A percentile compares a stretch with the other conserved stretches of the same genome.
These are phyloP conservation scores for Indicator maculatus DNA, from an alignment of 2,113 vertebrate genomes.

Conservation along the genomic window DNA sequence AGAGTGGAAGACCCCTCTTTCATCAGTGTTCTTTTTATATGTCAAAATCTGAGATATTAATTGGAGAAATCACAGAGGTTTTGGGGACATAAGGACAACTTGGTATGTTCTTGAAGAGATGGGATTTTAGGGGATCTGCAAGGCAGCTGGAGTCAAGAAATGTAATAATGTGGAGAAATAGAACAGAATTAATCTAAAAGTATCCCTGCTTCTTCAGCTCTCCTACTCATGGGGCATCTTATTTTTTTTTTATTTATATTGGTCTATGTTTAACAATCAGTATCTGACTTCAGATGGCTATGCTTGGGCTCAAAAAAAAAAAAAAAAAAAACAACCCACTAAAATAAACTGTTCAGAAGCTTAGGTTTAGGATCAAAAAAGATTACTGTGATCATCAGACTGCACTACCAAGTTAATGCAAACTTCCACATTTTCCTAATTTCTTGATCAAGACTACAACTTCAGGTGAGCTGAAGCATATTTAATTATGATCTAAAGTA, in stretches of 20 bases:
- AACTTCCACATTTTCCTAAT: not conserved
- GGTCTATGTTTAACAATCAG: not conserved
- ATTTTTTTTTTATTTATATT: not conserved
- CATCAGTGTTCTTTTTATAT: not conserved
- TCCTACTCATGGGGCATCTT: not conserved
- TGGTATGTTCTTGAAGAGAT: not conserved
- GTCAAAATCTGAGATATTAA: not conserved
- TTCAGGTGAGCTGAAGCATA: not conserved
- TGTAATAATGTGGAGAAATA: not conserved
- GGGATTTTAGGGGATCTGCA: not conserved
- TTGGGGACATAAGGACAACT: not conserved
- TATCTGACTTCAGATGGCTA: not conserved
- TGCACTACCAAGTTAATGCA: not conserved
- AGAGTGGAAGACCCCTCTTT: not conserved
- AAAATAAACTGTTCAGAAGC: not conserved
- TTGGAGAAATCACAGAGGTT: not conserved
- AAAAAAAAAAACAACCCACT: not conserved
- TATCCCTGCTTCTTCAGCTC: not conserved
- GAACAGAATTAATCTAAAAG: not conserved
- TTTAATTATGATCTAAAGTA: not conserved
- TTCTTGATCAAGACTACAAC: not conserved
- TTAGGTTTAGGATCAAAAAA: not conserved
- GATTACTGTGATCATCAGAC: not conserved
- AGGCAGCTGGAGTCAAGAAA: not conserved
- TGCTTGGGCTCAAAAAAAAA: not conserved